Conservation (phyloP, 2,797 vertebrate genomes). For the Coracias cyanogaster region DNA sequence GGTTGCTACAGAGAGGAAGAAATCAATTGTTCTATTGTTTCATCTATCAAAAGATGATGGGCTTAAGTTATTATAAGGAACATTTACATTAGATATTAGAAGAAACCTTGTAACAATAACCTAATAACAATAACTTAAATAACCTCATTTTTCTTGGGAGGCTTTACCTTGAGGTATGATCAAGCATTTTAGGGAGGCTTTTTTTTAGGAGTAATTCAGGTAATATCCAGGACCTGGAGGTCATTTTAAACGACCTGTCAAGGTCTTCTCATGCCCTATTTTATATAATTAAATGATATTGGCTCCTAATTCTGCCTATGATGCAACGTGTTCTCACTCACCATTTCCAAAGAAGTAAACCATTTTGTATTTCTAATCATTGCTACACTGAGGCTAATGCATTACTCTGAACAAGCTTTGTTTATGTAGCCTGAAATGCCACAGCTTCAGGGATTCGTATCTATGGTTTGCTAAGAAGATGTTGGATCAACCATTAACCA, state of each 20-base stretch:
- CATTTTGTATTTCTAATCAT: not conserved
- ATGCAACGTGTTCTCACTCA: not conserved
- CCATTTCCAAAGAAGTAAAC: not conserved
- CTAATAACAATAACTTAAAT: not conserved
- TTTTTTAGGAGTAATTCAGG: not conserved
- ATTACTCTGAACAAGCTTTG: not conserved
- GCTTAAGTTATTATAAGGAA: not conserved
- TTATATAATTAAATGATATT: slow-evolving; percentile 7
- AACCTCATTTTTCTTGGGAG: not conserved
- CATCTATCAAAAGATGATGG: not conserved
- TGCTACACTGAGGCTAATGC: not conserved
- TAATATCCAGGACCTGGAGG: not conserved
- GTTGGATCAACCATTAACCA: not conserved
- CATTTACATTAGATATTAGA: not conserved
- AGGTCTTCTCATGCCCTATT: not conserved
- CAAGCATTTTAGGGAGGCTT: not conserved
- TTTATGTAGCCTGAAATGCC: not conserved
- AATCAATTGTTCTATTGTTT: not conserved
- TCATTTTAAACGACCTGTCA: not conserved
- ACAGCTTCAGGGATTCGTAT: not conserved
- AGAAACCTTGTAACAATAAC: not conserved
- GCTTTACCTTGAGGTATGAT: not conserved
- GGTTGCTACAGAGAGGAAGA: not conserved
- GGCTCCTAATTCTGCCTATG: not conserved
- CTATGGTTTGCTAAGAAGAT: not conserved